phyloP scores from a whole-genome alignment of 2,113 vertebrate species.

The Rhizomys pruinosus region DNA sequence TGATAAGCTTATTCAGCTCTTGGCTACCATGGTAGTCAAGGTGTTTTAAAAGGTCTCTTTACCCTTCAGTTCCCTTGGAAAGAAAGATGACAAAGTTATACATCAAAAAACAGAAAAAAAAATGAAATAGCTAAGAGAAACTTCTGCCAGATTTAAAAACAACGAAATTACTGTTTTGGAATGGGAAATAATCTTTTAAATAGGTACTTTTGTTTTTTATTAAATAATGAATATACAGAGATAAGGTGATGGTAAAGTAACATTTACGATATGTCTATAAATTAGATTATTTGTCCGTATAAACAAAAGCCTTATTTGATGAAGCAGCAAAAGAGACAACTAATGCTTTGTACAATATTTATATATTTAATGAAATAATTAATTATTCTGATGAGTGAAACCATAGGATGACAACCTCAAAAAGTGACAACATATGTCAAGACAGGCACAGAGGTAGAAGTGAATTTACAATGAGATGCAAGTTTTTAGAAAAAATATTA shows the following conservation, averaged over 20 bases:
- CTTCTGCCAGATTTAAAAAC: background rate
- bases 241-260: background rate
- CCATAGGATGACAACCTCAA: background rate
- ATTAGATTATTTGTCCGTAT: background rate
- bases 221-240: background rate
- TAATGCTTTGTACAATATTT: conserved; percentile 12
- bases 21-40: background rate
- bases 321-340: background rate
- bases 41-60: conserved; percentile 40
- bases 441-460: background rate
- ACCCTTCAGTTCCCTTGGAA: background rate
- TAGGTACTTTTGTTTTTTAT: background rate
- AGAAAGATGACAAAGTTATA: conserved; percentile 43
- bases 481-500: conserved; percentile 44
- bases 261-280: background rate
- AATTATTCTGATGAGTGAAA: conserved; percentile 49
- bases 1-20: conserved; percentile 57
- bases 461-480: background rate
- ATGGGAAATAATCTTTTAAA: conserved; percentile 16
- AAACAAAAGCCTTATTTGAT: conserved; percentile 46
- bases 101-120: background rate
- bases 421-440: background rate
- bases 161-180: background rate
- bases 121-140: background rate
- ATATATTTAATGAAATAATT: conserved; percentile 47